Conservation (phyloP, 2,797 vertebrate species). For the Lagothrix lagotricha region DNA sequence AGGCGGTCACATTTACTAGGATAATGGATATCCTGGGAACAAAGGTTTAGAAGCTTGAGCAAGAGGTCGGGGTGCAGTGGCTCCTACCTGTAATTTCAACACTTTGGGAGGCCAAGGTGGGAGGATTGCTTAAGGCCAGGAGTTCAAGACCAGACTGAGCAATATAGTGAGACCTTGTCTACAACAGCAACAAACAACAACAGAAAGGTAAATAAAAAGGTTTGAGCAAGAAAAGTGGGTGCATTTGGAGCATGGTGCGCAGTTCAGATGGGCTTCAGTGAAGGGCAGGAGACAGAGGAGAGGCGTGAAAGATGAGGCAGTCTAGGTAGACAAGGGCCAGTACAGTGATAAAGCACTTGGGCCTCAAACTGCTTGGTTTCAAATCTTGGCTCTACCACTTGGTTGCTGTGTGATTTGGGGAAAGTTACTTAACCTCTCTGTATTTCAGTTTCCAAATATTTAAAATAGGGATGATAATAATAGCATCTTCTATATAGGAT, state of each 20-base stretch:
- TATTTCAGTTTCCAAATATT: neutral
- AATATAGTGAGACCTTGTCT: neutral
- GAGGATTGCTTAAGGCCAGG: neutral
- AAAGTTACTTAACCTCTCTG: neutral
- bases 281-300: neutral
- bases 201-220: neutral
- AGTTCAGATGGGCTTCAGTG: neutral
- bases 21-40: neutral
- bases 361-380: neutral
- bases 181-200: neutral
- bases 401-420: neutral
- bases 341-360: neutral
- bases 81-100: neutral
- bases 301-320: neutral
- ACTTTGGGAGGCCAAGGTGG: neutral
- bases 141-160: neutral
- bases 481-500: neutral
- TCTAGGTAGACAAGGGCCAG: neutral
- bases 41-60: neutral
- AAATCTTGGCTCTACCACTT: neutral
- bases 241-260: rapidly evolving
- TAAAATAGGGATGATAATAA: neutral
- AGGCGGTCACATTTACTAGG: neutral
- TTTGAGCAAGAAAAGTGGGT: neutral
- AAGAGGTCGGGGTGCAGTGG: neutral